These are phyloP conservation scores for Drosophila suzukii DNA, from an alignment of 1,140 invertebrate species.

Conservation along the genomic window DNA sequence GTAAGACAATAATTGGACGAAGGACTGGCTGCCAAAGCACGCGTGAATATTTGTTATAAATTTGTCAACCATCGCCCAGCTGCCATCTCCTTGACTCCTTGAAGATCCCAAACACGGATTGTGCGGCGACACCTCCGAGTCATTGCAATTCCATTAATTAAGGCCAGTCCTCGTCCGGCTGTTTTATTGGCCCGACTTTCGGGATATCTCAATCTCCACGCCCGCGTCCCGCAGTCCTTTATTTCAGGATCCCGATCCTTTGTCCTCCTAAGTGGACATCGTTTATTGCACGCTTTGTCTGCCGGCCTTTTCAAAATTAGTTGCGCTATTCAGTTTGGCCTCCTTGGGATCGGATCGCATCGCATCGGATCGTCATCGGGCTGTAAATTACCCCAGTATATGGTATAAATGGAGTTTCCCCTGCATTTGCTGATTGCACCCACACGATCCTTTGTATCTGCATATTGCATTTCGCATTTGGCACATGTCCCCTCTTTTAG, in stretches of 20 bases:
- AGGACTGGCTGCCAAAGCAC: conserved; percentile 75
- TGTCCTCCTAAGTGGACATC: conserved; percentile 77
- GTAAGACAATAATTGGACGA: conserved; percentile 77
- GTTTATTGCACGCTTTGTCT: conserved; percentile 78
- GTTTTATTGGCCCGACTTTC: conserved; percentile 62
- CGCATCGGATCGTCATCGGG: conserved; percentile 25
- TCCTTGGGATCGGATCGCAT: too few relatives aligned
- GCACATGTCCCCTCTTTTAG: conserved; percentile 75
- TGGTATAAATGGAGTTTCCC: conserved; percentile 1
- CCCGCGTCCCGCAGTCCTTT: conserved; percentile 2
- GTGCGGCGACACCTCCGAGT: conserved; percentile 50
- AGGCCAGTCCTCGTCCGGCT: conserved; percentile 39
- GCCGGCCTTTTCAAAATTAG: conserved; percentile 78
- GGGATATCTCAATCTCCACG: conserved; percentile 42
- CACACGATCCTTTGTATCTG: conserved; percentile 65
- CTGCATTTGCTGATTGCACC: conserved; percentile 73
- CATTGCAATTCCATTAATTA: conserved; percentile 82
- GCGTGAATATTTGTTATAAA: conserved; percentile 83
- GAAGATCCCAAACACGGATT: conserved; percentile 59
- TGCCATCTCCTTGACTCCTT: conserved; percentile 4
- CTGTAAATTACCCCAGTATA: conserved; percentile 65
- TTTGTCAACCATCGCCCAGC: conserved; percentile 61
- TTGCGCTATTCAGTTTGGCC: conserved; percentile 72
- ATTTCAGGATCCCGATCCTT: conserved; percentile 18
- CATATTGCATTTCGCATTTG: conserved; percentile 36